These are phyloP conservation scores for Muschampia plurimacula DNA, from an alignment of 2,888 invertebrate species.

Conservation along the genomic window DNA sequence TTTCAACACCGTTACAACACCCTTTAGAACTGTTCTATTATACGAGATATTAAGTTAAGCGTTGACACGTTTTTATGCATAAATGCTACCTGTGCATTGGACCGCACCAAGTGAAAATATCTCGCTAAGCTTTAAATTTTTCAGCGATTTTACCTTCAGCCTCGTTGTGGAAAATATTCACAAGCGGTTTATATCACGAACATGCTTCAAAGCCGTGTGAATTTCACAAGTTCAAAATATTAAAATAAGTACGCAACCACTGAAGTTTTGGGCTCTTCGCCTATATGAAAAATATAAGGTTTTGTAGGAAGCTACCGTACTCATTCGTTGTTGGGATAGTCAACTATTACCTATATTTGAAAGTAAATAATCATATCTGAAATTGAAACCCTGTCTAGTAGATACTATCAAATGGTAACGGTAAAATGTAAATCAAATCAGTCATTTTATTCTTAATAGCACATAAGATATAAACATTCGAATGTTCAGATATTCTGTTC, in stretches of 20 bases:
- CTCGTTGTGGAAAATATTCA: constrained; percentile 21
- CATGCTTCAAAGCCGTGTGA: constrained; percentile 18
- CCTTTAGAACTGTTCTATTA: neutral
- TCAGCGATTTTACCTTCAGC: constrained; percentile 23
- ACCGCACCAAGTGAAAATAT: constrained; percentile 19
- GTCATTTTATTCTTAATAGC: neutral
- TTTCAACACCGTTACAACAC: too few relatives aligned
- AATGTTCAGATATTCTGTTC: neutral
- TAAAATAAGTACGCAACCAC: constrained; percentile 4
- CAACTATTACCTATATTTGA: too few relatives aligned
- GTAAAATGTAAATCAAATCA: too few relatives aligned
- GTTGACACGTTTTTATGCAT: neutral
- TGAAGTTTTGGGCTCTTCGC: constrained; percentile 9
- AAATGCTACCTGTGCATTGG: constrained; percentile 20
- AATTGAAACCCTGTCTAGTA: too few relatives aligned
- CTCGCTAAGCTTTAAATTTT: constrained; percentile 18
- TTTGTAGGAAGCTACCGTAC: neutral
- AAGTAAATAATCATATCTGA: too few relatives aligned
- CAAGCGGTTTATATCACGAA: constrained; percentile 15
- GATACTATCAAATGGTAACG: too few relatives aligned
- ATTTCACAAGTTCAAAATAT: constrained; percentile 14
- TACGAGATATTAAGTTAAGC: neutral
- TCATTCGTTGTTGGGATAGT: neutral
- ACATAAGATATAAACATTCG: constrained; percentile 14
- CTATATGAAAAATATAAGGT: neutral